Evolutionary conservation across 2,113 vertebrate species (phyloP).

Genomic region (Nansenia antarctica): DNA sequence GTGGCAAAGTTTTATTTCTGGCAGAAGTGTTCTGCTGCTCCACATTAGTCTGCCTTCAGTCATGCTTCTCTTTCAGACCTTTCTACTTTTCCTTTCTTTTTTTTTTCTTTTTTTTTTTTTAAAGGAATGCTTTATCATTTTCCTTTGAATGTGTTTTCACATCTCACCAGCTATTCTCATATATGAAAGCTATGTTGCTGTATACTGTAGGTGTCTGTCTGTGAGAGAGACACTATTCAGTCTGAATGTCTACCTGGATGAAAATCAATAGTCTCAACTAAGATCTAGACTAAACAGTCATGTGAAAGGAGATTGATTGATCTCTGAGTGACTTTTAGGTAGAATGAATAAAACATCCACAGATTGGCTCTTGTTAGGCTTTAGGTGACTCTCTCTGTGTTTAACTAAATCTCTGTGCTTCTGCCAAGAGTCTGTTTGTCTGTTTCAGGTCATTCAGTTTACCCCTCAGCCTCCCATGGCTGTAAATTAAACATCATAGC

Average conservation of each 20-base stretch:
- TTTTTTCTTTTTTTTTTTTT: neutral
- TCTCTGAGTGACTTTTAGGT: neutral
- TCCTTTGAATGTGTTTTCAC: neutral
- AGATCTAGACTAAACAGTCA: neutral
- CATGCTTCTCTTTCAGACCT: neutral
- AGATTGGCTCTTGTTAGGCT: neutral
- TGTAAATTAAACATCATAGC: slow-evolving; percentile 70
- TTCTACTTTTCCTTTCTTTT: neutral
- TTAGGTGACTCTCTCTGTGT: neutral
- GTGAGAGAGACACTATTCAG: neutral
- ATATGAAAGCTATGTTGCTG: neutral
- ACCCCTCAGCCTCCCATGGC: slow-evolving; percentile 42
- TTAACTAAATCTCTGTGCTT: neutral
- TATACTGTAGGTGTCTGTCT: neutral
- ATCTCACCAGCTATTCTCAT: neutral
- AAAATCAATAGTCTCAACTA: neutral
- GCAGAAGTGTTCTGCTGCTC: neutral
- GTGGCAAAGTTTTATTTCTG: slow-evolving; percentile 33
- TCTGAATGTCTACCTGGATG: too few species aligned
- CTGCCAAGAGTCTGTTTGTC: slow-evolving; percentile 9
- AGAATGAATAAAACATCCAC: too few species aligned
- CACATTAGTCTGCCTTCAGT: neutral
- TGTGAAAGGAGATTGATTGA: neutral
- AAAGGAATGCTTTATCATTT: neutral
- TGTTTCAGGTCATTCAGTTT: slow-evolving; percentile 39